phyloP scores from a whole-genome alignment of 2,797 vertebrate genomes.

The Brachyalestes nurse region DNA sequence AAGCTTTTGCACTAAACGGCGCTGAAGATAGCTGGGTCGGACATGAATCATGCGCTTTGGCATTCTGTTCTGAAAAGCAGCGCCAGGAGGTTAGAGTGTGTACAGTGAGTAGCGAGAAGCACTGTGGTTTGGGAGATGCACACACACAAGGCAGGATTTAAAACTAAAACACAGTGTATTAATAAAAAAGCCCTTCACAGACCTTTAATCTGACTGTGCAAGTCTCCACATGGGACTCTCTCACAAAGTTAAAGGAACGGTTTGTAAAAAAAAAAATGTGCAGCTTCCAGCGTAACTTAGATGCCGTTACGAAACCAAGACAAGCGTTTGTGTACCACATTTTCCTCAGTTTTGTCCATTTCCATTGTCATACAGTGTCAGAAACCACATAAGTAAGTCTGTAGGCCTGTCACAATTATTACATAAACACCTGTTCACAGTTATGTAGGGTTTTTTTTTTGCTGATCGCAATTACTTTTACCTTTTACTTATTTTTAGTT shows the following conservation, averaged over 20 bases:
- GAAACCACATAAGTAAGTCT: too few relatives aligned
- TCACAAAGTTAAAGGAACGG: not conserved
- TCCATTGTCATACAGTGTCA: too few relatives aligned
- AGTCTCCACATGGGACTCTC: not conserved
- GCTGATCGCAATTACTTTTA: too few relatives aligned
- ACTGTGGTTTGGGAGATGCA: not conserved
- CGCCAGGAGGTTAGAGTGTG: conserved; percentile 5
- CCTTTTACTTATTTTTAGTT: too few relatives aligned
- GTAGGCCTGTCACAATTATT: too few relatives aligned
- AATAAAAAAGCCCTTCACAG: not conserved
- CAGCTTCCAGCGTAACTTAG: not conserved
- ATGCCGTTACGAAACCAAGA: not conserved
- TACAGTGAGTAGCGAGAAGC: not conserved
- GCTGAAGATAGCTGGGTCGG: not conserved
- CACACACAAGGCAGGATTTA: not conserved
- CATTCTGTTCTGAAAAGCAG: conserved; percentile 15
- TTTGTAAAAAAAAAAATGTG: not conserved
- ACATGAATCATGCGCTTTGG: conserved; percentile 12
- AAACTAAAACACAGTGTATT: not conserved
- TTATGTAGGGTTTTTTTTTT: too few relatives aligned
- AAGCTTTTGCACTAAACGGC: not conserved
- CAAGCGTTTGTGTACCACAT: not conserved
- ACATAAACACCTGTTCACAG: too few relatives aligned
- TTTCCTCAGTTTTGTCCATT: too few relatives aligned
- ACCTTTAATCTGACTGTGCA: conserved; percentile 10